These are phyloP conservation scores for Gallirallus australis DNA, from an alignment of 2,797 vertebrate genomes.

Conservation along the genomic window DNA sequence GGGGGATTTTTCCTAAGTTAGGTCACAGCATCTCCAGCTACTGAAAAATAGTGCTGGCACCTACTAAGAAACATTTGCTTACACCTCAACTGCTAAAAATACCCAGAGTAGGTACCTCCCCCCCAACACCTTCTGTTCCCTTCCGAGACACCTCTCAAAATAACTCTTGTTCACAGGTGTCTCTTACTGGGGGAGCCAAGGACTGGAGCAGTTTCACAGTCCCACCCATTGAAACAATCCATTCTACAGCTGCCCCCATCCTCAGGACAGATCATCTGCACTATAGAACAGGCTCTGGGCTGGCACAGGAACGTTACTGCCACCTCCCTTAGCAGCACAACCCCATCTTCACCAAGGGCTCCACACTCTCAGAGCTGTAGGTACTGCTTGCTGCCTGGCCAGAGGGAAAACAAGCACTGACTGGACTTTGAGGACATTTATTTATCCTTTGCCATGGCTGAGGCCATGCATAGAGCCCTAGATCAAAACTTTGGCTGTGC, in stretches of 20 bases:
- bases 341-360: no score
- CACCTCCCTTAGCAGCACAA: rapidly evolving
- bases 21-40: not conserved
- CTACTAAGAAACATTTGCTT: not conserved
- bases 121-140: no score
- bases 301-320: not conserved
- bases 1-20: not conserved
- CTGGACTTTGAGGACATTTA: not conserved
- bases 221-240: not conserved
- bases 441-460: not conserved
- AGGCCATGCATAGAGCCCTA: rapidly evolving
- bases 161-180: no score
- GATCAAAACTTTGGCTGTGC: not conserved
- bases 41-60: not conserved
- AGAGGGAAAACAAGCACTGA: not conserved
- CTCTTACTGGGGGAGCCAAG: not conserved
- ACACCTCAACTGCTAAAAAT: not conserved
- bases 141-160: no score
- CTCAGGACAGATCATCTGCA: rapidly evolving
- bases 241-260: not conserved
- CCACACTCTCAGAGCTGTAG: not conserved
- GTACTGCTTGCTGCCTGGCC: not conserved
- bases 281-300: not conserved
- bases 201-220: not conserved
- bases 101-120: not conserved